These are phyloP conservation scores for Monochamus saltuarius DNA, from an alignment of 1,140 invertebrate genomes.

Conservation along the genomic window DNA sequence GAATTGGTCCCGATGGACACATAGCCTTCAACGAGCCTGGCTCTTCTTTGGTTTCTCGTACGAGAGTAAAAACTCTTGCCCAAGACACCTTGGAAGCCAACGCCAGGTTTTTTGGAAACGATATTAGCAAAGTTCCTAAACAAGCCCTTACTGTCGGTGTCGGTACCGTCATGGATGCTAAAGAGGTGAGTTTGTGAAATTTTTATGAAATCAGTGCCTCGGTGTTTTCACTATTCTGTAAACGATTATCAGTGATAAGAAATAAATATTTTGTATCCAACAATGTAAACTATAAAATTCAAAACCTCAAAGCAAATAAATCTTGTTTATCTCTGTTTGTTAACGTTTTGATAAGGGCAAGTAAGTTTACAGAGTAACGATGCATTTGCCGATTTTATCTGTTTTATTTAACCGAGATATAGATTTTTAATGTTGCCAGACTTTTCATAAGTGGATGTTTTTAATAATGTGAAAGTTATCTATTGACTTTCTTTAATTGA, in stretches of 20 bases:
- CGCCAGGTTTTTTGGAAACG: constrained; percentile 95
- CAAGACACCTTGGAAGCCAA: constrained; percentile 96
- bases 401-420: too few species aligned
- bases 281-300: too few species aligned
- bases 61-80: constrained; percentile 93
- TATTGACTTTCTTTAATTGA: too few species aligned
- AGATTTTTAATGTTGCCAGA: background rate
- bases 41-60: constrained; percentile 88
- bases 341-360: too few species aligned
- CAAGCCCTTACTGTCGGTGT: constrained; percentile 97
- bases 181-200: constrained; percentile 67
- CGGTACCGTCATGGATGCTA: constrained; percentile 97
- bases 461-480: background rate
- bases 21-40: constrained; percentile 99
- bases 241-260: too few species aligned
- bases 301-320: too few species aligned
- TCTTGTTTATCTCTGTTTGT: too few species aligned
- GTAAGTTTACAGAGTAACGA: too few species aligned
- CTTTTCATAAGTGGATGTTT: background rate
- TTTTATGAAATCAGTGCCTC: background rate
- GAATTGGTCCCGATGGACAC: constrained; percentile 98
- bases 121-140: constrained; percentile 88
- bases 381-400: too few species aligned
- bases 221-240: too few species aligned
- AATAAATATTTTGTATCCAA: too few species aligned